Conservation (phyloP, 1,140 invertebrate species). For the Drosophila tropicalis region DNA sequence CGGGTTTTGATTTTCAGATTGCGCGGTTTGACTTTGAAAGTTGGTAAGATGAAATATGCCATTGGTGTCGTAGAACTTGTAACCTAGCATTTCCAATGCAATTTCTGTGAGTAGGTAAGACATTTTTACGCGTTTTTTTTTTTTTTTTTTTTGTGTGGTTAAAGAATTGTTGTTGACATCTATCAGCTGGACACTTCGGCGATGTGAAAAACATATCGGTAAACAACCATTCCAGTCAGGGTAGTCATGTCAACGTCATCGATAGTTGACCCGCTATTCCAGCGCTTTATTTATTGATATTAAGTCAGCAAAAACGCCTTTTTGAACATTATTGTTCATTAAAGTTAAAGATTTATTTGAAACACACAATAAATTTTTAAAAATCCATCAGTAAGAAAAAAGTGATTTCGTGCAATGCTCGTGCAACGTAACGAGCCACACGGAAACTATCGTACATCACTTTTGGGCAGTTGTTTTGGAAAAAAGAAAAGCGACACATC, state of each 20-base stretch:
- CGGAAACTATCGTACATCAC: not conserved
- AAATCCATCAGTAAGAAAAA: not conserved
- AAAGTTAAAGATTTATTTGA: too few species aligned
- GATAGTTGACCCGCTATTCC: not conserved
- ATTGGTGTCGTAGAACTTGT: conserved; percentile 79
- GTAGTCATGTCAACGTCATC: not conserved
- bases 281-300: not conserved
- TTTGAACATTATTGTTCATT: too few species aligned
- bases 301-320: too few species aligned
- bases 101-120: conserved; percentile 80
- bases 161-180: not conserved
- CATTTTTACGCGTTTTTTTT: conserved; percentile 40
- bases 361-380: too few species aligned
- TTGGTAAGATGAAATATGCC: conserved; percentile 67
- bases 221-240: not conserved
- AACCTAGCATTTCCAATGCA: conserved; percentile 78
- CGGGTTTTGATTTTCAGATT: conserved; percentile 33
- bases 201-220: not conserved
- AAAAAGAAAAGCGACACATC: conserved; percentile 17
- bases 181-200: not conserved
- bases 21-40: conserved; percentile 59
- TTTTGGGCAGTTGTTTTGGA: conserved; percentile 16
- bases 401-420: not conserved
- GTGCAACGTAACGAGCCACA: not conserved
- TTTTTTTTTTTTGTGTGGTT: not conserved